A percentile compares a stretch with the other conserved stretches of the same genome.
These are phyloP conservation scores for Teleogryllus oceanicus DNA, from an alignment of 2,888 invertebrate species.

Conservation along the genomic window DNA sequence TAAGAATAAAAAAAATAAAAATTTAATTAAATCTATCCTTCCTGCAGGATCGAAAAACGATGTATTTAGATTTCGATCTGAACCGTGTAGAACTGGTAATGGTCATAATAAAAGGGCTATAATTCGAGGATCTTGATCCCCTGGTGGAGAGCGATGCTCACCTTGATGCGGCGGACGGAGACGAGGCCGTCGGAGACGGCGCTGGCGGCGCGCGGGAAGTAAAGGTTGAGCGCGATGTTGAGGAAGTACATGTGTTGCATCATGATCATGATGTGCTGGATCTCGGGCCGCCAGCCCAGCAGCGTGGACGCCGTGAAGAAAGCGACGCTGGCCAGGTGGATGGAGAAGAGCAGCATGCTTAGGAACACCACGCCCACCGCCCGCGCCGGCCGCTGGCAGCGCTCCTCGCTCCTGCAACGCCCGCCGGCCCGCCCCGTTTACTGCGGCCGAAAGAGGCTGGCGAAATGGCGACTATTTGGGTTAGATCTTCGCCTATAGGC, in stretches of 20 bases:
- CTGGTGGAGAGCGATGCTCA: background rate
- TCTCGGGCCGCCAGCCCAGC: background rate
- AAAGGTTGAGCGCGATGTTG: constrained; percentile 1
- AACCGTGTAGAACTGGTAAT: too few relatives aligned
- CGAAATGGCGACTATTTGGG: too few relatives aligned
- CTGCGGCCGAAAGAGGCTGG: too few relatives aligned
- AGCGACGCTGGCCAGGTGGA: background rate
- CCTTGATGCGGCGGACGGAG: background rate
- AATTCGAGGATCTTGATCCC: too few relatives aligned
- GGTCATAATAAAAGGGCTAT: too few relatives aligned
- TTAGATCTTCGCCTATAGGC: too few relatives aligned
- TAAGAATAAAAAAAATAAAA: too few relatives aligned
- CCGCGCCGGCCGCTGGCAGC: background rate
- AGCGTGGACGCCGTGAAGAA: background rate
- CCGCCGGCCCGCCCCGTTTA: background rate
- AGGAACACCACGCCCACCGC: background rate
- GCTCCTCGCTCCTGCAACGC: background rate
- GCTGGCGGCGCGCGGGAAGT: background rate
- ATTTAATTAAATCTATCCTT: too few relatives aligned
- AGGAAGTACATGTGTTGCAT: background rate
- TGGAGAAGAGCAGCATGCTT: background rate
- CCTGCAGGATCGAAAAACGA: too few relatives aligned
- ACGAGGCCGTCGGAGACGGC: background rate
- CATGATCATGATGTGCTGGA: background rate
- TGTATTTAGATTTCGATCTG: too few relatives aligned